These are phyloP conservation scores for Andrena fulva DNA, from an alignment of 2,888 invertebrate species.

Conservation along the genomic window DNA sequence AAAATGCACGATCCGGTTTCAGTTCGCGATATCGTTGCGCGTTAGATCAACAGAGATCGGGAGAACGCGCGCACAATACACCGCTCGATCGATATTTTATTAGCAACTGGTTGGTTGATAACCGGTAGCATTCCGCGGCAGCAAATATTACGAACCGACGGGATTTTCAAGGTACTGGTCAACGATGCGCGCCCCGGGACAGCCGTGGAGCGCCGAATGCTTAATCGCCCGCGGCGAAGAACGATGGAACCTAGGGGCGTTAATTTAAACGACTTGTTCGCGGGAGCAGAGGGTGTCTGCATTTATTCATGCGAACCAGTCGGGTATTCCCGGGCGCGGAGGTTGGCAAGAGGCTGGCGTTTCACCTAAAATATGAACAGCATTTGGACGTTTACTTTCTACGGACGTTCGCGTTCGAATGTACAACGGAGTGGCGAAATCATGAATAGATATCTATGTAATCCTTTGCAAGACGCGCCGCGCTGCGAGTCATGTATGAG, in stretches of 20 bases:
- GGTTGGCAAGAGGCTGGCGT: conserved; percentile 14
- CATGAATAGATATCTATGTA: conserved; percentile 65
- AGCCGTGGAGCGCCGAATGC: neutral
- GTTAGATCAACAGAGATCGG: conserved; percentile 13
- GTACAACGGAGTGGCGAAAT: conserved; percentile 61
- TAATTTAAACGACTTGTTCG: neutral
- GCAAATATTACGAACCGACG: conserved; percentile 18
- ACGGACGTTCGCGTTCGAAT: conserved; percentile 58
- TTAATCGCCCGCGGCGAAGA: neutral
- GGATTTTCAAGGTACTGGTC: conserved; percentile 8
- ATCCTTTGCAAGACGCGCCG: conserved; percentile 60
- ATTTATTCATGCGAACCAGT: neutral
- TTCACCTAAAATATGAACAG: conserved; percentile 61
- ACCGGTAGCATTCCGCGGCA: neutral
- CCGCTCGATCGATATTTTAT: conserved; percentile 10
- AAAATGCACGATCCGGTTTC: conserved; percentile 56
- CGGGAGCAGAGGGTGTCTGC: neutral
- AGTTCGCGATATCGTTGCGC: conserved; percentile 39
- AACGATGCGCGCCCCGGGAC: neutral
- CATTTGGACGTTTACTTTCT: conserved; percentile 62
- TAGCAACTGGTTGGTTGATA: neutral
- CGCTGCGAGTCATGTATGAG: conserved; percentile 52
- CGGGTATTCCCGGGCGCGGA: neutral
- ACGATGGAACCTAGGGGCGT: neutral
- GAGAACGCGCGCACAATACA: conserved; percentile 15